Conservation (phyloP, 2,797 vertebrate genomes). For the Aldrovandia affinis region DNA sequence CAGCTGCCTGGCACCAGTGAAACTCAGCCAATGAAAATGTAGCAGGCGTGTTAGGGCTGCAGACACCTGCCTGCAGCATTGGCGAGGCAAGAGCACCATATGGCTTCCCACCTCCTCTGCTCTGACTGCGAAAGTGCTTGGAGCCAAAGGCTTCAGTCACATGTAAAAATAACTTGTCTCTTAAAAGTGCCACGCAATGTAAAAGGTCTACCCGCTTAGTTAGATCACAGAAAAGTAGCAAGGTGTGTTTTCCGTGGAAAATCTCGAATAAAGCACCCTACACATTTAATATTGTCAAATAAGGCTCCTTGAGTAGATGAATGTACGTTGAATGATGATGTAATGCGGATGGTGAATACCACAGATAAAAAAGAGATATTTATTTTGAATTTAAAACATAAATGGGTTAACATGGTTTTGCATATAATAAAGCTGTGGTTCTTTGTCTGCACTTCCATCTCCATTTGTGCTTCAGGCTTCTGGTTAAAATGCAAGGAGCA, state of each 20-base stretch:
- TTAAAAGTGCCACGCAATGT: neutral
- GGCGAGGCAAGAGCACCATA: slow-evolving; percentile 48
- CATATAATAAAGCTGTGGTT: neutral
- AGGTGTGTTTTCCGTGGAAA: slow-evolving; percentile 13
- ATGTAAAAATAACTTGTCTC: slow-evolving; percentile 54
- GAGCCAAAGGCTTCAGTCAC: slow-evolving; percentile 53
- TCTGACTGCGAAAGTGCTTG: slow-evolving; percentile 19
- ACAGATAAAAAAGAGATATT: neutral
- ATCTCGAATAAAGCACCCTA: slow-evolving; percentile 1
- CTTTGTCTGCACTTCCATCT: neutral
- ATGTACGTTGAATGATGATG: neutral
- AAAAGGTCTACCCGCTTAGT: slow-evolving; percentile 32
- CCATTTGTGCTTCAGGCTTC: no score
- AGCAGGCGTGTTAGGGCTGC: slow-evolving; percentile 27
- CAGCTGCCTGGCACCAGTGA: slow-evolving; percentile 38
- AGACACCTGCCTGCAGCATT: slow-evolving; percentile 50
- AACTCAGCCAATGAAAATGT: slow-evolving; percentile 12
- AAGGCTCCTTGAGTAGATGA: neutral
- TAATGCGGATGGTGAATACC: neutral
- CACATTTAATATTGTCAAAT: neutral
- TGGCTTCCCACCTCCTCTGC: slow-evolving; percentile 45
- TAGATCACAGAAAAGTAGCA: slow-evolving; percentile 27
- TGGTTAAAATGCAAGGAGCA: neutral
- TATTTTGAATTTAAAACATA: neutral
- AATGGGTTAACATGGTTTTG: neutral